These are phyloP conservation scores for Zelostemma sp. DNA, from an alignment of 1,140 invertebrate genomes.

Conservation along the genomic window DNA sequence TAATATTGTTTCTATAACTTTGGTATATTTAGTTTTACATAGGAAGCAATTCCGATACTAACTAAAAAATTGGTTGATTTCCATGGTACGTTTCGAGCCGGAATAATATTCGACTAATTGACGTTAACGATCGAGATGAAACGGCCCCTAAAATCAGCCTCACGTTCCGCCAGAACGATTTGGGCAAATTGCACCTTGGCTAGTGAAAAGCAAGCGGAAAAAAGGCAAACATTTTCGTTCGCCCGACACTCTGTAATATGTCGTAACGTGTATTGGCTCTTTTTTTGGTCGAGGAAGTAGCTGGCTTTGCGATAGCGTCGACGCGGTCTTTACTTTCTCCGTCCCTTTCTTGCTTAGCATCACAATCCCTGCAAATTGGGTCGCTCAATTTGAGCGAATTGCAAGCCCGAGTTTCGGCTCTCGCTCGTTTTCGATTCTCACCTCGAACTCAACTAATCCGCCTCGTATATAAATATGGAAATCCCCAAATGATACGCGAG, in stretches of 20 bases:
- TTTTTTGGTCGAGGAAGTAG: slow-evolving; percentile 32
- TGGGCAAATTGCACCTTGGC: neutral
- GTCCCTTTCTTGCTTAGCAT: slow-evolving; percentile 57
- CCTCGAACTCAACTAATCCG: slow-evolving; percentile 46
- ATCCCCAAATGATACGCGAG: slow-evolving; percentile 46
- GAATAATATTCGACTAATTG: slow-evolving; percentile 6
- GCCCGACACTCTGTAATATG: slow-evolving; percentile 5
- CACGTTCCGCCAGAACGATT: slow-evolving; percentile 1
- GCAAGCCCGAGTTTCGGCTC: slow-evolving; percentile 45
- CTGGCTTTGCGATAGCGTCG: slow-evolving; percentile 16
- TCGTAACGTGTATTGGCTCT: slow-evolving; percentile 14
- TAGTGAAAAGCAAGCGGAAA: neutral
- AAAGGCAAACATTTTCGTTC: slow-evolving; percentile 6
- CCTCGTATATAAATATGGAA: slow-evolving; percentile 58
- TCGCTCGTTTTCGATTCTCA: slow-evolving; percentile 55
- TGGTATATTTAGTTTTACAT: too few species aligned
- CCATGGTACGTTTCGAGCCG: slow-evolving; percentile 11
- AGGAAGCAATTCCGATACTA: slow-evolving; percentile 19
- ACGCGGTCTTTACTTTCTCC: slow-evolving; percentile 12
- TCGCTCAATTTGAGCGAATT: slow-evolving; percentile 66
- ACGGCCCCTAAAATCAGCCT: neutral
- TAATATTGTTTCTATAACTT: too few species aligned
- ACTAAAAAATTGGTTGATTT: slow-evolving; percentile 18
- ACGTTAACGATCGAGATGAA: too few species aligned
- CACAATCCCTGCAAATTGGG: slow-evolving; percentile 66